Conservation (phyloP, 2,797 vertebrate species). For the Otolemur crassicaudatus region DNA sequence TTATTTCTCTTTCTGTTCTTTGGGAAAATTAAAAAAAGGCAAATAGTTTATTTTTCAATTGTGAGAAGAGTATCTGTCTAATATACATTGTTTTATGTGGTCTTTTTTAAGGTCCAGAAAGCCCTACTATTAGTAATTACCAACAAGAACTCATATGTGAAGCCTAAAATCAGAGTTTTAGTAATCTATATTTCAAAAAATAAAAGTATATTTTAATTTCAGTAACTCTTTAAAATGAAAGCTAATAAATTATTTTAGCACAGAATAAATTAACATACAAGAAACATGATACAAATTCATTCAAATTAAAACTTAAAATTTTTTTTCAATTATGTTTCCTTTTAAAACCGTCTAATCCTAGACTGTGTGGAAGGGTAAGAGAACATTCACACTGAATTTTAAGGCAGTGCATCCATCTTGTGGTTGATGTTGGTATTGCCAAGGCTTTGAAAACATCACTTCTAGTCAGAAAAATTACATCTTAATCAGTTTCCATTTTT, state of each 20-base stretch:
- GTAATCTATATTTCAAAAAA: slow-evolving; percentile 38
- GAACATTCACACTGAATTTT: slow-evolving; percentile 41
- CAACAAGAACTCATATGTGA: slow-evolving; percentile 8
- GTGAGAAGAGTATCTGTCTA: not conserved
- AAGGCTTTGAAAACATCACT: not conserved
- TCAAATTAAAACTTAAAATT: slow-evolving; percentile 18
- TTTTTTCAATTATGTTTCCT: slow-evolving; percentile 61
- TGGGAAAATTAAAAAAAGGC: not conserved
- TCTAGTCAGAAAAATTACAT: not conserved
- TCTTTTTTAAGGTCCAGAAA: slow-evolving; percentile 36
- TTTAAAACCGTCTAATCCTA: not conserved
- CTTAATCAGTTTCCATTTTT: slow-evolving; percentile 15
- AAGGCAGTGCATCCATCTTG: slow-evolving; percentile 87
- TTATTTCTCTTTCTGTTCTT: not conserved
- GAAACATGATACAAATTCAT: not conserved
- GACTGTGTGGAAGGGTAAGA: not conserved
- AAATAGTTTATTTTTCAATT: slow-evolving; percentile 12
- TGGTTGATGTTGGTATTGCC: slow-evolving; percentile 81
- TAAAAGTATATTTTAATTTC: slow-evolving; percentile 17
- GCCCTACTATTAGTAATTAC: slow-evolving; percentile 10
- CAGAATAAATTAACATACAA: slow-evolving; percentile 39
- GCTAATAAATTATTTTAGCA: not conserved
- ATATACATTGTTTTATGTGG: not conserved
- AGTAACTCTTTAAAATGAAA: slow-evolving; percentile 36
- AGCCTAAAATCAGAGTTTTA: slow-evolving; percentile 30